Percentiles rank a stretch among this genome's conserved stretches.
Conservation (phyloP, 2,888 invertebrate genomes). For the Leistus spinibarbis region DNA sequence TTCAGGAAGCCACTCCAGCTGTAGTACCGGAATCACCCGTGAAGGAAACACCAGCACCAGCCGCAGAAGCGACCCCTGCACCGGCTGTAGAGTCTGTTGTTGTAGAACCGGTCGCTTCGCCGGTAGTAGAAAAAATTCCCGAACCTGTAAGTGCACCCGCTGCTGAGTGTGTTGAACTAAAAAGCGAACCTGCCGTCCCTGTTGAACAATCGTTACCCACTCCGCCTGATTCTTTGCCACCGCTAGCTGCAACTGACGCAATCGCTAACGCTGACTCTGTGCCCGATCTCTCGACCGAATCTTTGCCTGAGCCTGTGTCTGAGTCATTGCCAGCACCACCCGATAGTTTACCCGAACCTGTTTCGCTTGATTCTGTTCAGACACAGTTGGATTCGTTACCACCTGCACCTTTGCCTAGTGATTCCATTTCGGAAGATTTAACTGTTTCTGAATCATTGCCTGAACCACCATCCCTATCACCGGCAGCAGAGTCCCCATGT, state of each 20-base stretch:
- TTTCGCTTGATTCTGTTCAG: slow-evolving; percentile 21
- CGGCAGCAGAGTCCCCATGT: slow-evolving; percentile 13
- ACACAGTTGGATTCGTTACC: slow-evolving; percentile 30
- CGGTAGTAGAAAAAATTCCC: slow-evolving; percentile 22
- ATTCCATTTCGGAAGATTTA: slow-evolving; percentile 4
- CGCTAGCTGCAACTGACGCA: slow-evolving; percentile 42
- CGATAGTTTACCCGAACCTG: slow-evolving; percentile 44
- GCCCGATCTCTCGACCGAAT: slow-evolving; percentile 56
- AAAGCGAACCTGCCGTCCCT: slow-evolving; percentile 1
- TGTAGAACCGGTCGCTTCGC: neutral
- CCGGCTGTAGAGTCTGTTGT: slow-evolving; percentile 13
- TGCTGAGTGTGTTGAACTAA: slow-evolving; percentile 18
- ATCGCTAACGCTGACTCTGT: slow-evolving; percentile 55
- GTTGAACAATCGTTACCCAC: slow-evolving; percentile 11
- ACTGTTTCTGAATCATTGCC: slow-evolving; percentile 14
- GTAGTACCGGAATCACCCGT: slow-evolving; percentile 14
- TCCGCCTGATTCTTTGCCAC: slow-evolving; percentile 3
- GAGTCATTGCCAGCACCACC: slow-evolving; percentile 56
- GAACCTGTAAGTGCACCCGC: slow-evolving; percentile 18
- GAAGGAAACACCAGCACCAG: slow-evolving; percentile 21
- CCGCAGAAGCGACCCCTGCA: slow-evolving; percentile 12
- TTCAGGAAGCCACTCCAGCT: neutral
- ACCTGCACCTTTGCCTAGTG: slow-evolving; percentile 26
- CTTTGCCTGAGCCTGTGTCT: slow-evolving; percentile 53
- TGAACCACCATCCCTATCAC: slow-evolving; percentile 37